phyloP scores from a whole-genome alignment of 2,888 invertebrate species.

The Drosophila kambysellisi region DNA sequence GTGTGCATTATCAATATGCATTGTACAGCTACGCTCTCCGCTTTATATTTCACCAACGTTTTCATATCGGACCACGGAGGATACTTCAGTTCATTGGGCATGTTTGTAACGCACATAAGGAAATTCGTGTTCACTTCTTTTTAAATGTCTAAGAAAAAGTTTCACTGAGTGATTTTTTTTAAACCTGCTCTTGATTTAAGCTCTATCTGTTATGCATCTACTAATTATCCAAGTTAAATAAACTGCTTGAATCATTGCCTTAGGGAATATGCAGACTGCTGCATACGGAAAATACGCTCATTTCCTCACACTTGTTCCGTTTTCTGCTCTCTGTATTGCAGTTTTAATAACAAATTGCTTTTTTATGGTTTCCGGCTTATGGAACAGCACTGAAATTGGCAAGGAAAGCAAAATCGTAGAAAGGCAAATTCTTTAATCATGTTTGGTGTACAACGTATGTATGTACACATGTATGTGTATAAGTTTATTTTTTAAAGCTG shows the following conservation, averaged over 20 bases:
- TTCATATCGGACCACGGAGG: conserved; percentile 3
- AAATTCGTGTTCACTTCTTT: background rate
- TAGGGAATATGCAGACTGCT: conserved; percentile 24
- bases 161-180: background rate
- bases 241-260: background rate
- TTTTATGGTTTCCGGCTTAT: conserved; percentile 81
- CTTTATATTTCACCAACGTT: conserved; percentile 42
- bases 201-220: background rate
- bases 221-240: background rate
- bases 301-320: conserved; percentile 7
- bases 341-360: conserved; percentile 79
- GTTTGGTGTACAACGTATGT: conserved; percentile 40
- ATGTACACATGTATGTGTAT: background rate
- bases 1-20: conserved; percentile 81
- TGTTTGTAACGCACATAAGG: background rate
- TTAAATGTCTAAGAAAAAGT: background rate
- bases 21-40: conserved; percentile 46
- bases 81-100: conserved; percentile 4
- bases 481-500: conserved; percentile 54
- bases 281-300: background rate
- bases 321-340: conserved; percentile 52
- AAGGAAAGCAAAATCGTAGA: conserved; percentile 56
- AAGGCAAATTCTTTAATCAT: conserved; percentile 68
- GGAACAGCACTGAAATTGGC: conserved; percentile 68
- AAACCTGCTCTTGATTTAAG: background rate